Conservation (phyloP, 2,797 vertebrate genomes). For the Trichosurus vulpecula region DNA sequence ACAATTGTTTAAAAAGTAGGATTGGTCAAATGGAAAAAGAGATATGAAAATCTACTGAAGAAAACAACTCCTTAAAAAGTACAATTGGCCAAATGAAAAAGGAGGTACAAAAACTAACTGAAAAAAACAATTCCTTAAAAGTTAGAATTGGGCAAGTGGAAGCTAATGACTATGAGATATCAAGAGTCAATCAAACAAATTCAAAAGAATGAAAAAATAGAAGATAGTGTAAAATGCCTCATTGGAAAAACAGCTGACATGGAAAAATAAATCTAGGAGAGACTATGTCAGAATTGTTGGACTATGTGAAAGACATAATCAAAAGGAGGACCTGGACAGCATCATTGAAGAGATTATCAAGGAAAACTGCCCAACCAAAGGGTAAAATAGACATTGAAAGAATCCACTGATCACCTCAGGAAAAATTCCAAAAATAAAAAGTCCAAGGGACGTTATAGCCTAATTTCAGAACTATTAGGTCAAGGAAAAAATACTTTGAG, state of each 20-base stretch:
- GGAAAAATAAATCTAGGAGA: too few species aligned
- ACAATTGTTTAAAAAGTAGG: neutral
- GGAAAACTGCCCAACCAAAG: neutral
- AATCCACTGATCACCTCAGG: neutral
- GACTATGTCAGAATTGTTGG: neutral
- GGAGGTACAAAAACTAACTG: too few species aligned
- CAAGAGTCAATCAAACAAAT: neutral
- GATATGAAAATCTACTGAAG: neutral
- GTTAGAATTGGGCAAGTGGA: too few species aligned
- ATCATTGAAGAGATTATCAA: neutral
- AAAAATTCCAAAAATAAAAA: neutral
- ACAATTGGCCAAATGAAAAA: too few species aligned
- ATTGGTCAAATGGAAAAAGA: neutral
- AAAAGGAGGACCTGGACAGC: neutral
- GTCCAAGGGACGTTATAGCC: neutral
- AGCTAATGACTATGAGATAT: neutral
- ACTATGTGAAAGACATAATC: neutral
- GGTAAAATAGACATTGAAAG: neutral
- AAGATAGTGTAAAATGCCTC: neutral
- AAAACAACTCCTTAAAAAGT: too few species aligned
- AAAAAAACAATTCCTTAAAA: too few species aligned
- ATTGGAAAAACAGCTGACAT: too few species aligned
- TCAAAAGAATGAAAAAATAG: neutral
- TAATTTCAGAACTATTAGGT: neutral
- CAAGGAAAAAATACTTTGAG: neutral